Evolutionary conservation across 2,888 invertebrate genomes (phyloP), one percentile per base, ranked within the genome.

Genomic region (Yponomeuta cagnagella): DNA sequence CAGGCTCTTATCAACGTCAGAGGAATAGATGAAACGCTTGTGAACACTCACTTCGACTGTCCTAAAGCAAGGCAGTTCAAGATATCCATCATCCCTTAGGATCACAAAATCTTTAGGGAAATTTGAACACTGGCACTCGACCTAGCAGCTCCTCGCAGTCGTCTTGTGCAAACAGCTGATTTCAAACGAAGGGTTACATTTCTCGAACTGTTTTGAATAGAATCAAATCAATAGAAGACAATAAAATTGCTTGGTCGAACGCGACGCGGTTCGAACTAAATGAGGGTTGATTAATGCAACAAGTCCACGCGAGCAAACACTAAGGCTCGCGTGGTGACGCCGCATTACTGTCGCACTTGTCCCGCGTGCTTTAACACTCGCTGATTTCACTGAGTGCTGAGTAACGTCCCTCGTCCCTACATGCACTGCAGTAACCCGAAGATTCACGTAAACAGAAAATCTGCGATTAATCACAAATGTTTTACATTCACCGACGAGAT

Each of bases 201-300:
- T 82, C 81, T 80, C 77, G 78, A 80, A 74, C 74, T 77, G 77
- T 82, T 86, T 88, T 89, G 89, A 87, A 82, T 81, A 82, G 86
- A 90, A 88, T 90, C 91, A 91, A 58, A 15, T 15, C 15, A 58
- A 91, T 90, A 90, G 85, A 85, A 82, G 83, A 89, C 88, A 88
- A 89, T 90, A 90, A 90, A 89, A 89, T 88, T 81, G 84, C 82
- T 85, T 83, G 87, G 84, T 87, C 88, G 88, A 89, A 89, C 89
- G 88, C 88, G 80, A 79, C 82, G 83, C 85, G 86, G 90, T 89
- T 89, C 88, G 84, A 79, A 86, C 86, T 88, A 91, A 92, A 92
- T 90, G 92, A 92, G 90, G 85, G 84, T 86, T 90, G 91, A 92
- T 88, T 92, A 89, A 92, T 91, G 90, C 82, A 77, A 30, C 69